Evolutionary conservation across 2,888 invertebrate species (phyloP).

Genomic region (Tetheella fluctuosa): DNA sequence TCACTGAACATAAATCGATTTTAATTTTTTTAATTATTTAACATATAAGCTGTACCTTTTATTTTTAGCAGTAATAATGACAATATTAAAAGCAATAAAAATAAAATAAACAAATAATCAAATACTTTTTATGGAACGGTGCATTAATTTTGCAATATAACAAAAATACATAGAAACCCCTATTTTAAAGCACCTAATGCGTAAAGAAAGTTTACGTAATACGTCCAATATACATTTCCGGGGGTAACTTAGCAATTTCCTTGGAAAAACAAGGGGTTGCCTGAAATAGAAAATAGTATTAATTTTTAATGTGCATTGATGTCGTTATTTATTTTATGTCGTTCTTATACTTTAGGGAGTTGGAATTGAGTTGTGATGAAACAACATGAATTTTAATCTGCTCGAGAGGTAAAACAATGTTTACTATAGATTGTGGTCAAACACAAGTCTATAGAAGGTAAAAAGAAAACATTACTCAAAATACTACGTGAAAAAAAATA

Average conservation of each 20-base stretch:
- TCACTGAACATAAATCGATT: too few species aligned
- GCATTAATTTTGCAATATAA: not conserved
- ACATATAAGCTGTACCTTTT: too few species aligned
- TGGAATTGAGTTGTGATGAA: not conserved
- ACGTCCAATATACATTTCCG: slow-evolving; percentile 44
- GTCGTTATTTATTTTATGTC: slow-evolving; percentile 4
- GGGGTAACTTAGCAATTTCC: slow-evolving; percentile 68
- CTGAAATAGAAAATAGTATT: slow-evolving; percentile 45
- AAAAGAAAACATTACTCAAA: too few species aligned
- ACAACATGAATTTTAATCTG: too few species aligned
- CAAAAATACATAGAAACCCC: slow-evolving; percentile 17
- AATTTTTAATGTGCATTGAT: slow-evolving; percentile 55
- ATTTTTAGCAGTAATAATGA: too few species aligned
- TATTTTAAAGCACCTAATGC: slow-evolving; percentile 21
- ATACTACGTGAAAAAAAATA: too few species aligned
- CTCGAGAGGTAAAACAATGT: too few species aligned
- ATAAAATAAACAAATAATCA: not conserved
- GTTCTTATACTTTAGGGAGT: not conserved
- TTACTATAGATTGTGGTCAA: too few species aligned
- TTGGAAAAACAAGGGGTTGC: slow-evolving; percentile 75
- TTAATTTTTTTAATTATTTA: too few species aligned
- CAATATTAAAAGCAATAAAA: too few species aligned
- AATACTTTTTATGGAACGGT: not conserved
- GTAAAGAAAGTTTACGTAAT: slow-evolving; percentile 62
- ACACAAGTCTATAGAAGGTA: too few species aligned